Conservation (phyloP, 2,113 vertebrate species). For the Corythaixoides concolor region DNA sequence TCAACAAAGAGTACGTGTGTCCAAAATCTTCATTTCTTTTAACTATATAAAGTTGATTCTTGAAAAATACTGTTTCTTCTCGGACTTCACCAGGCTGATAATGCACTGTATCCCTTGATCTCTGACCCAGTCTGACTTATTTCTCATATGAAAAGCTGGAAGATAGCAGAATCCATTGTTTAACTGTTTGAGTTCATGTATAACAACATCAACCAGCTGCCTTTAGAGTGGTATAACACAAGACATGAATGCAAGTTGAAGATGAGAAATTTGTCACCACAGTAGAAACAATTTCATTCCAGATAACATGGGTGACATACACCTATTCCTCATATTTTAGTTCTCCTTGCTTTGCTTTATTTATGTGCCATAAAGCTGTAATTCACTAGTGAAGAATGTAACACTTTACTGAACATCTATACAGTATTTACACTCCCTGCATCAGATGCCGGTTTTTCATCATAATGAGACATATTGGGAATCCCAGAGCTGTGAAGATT, state of each 20-base stretch:
- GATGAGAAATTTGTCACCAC: not conserved
- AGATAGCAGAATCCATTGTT: not conserved
- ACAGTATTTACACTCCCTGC: conserved; percentile 22
- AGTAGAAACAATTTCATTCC: not conserved
- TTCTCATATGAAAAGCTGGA: not conserved
- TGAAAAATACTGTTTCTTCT: not conserved
- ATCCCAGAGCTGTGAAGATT: conserved; percentile 7
- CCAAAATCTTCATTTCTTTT: not conserved
- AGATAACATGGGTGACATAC: not conserved
- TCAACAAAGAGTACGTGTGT: not conserved
- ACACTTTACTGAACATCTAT: not conserved
- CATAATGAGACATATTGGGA: not conserved
- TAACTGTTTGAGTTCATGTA: not conserved
- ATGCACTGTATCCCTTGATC: not conserved
- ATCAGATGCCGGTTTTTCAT: conserved; percentile 36
- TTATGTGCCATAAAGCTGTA: conserved; percentile 54
- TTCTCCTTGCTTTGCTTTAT: conserved; percentile 31
- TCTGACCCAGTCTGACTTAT: not conserved
- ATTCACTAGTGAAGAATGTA: conserved; percentile 44
- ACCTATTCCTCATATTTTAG: conserved; percentile 31
- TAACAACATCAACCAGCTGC: not conserved
- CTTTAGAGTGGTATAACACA: not conserved
- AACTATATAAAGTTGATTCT: not conserved
- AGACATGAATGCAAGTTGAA: not conserved
- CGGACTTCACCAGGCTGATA: not conserved